Evolutionary conservation across 2,888 invertebrate species (phyloP).

Genomic region (Eilema griseolum): DNA sequence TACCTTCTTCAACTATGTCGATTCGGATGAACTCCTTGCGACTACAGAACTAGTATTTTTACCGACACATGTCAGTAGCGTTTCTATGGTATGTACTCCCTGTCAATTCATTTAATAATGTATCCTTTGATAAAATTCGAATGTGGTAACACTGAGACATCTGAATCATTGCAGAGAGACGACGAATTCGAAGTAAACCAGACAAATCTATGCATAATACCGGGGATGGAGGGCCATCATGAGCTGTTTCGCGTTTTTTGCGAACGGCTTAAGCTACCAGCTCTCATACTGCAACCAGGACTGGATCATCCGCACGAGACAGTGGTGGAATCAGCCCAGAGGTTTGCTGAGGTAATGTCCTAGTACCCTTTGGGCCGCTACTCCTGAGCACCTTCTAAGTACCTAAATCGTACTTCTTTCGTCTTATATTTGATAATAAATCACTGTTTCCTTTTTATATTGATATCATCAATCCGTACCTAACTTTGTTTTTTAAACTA

Average conservation of each 20-base stretch:
- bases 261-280: constrained; percentile 61
- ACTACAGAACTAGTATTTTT: constrained; percentile 62
- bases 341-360: constrained; percentile 57
- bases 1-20: constrained; percentile 43
- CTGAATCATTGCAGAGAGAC: constrained; percentile 50
- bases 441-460: background rate
- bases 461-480: no score
- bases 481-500: no score
- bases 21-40: constrained; percentile 66
- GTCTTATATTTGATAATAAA: background rate
- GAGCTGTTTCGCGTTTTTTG: constrained; percentile 56
- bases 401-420: background rate
- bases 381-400: background rate
- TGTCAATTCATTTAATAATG: background rate
- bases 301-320: constrained; percentile 59
- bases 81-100: constrained; percentile 3
- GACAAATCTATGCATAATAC: constrained; percentile 59
- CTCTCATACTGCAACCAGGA: constrained; percentile 62
- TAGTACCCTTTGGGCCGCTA: background rate
- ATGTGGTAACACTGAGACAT: constrained; percentile 14
- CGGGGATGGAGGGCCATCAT: constrained; percentile 67
- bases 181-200: constrained; percentile 59
- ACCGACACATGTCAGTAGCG: constrained; percentile 52
- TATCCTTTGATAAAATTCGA: background rate
- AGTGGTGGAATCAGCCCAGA: constrained; percentile 54